These are phyloP conservation scores for Peromyscus melanophrys DNA, from an alignment of 2,797 vertebrate species.

Conservation along the genomic window DNA sequence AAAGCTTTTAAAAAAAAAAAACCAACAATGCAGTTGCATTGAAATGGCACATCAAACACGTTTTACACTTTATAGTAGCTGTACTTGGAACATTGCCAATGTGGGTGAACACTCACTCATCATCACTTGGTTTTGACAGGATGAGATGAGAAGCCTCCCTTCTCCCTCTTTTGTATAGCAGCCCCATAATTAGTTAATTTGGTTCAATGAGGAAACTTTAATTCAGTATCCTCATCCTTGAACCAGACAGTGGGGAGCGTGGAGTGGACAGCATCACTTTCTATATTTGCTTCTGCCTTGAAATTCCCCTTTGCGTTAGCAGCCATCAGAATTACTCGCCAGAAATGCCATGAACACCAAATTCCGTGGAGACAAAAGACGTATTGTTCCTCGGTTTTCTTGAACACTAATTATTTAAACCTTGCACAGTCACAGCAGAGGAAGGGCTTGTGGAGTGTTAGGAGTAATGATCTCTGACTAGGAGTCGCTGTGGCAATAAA, in stretches of 20 bases:
- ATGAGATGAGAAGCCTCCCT: background rate
- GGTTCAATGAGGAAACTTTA: background rate
- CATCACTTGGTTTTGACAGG: background rate
- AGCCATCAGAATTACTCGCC: slow-evolving; percentile 43
- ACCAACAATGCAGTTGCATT: background rate
- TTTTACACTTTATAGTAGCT: background rate
- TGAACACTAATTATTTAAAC: slow-evolving; percentile 40
- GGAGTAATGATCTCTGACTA: slow-evolving; percentile 77
- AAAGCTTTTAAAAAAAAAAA: background rate
- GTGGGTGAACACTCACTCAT: background rate
- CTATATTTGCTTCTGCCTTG: background rate
- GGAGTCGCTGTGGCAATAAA: slow-evolving; percentile 74
- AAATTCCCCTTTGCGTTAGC: background rate
- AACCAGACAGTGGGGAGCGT: background rate
- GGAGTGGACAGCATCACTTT: background rate
- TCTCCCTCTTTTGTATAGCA: slow-evolving; percentile 11
- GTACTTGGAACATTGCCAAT: slow-evolving; percentile 24
- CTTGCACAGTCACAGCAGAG: slow-evolving; percentile 26
- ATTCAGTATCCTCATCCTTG: background rate
- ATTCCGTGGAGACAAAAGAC: slow-evolving; percentile 59
- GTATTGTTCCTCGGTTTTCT: slow-evolving; percentile 73
- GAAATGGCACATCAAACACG: background rate
- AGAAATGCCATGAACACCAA: slow-evolving; percentile 32
- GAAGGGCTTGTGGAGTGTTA: slow-evolving; percentile 56
- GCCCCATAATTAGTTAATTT: background rate